Base-by-base conservation (phyloP, 2,888 invertebrate species). In the Anorthoa munda region DNA sequence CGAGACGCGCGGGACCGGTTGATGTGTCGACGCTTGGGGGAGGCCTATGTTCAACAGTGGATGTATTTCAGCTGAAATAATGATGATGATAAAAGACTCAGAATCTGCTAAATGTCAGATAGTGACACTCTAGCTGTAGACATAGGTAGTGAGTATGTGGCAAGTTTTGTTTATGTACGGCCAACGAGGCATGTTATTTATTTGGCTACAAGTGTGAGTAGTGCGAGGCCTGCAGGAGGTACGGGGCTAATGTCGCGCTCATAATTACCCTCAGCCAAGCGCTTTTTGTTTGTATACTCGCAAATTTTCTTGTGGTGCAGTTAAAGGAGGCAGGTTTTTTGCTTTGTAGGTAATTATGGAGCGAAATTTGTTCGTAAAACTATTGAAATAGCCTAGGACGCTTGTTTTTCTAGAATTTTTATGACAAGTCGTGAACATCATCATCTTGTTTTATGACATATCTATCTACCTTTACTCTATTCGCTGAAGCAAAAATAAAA, bases 121-220 rank as follows among this genome's bases (percentile, higher is more conserved):
- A 39, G 39, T 39, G 39, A 39, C 39, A 39, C 9, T 39, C 39
- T 9, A 39, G 39, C 39, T 39, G 39, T 39, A 31, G 31, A 7
- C 31, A 31, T 31, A 39, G 9, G 39, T 39, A 39, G 39, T 39
- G 66, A 61, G 65, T 55, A 58, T 66, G 56, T 50, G 53, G 69
- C 59, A 72, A 79, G 83, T 83, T 83, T 79, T 74, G 67, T 83
- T 85, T 76, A 72, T 63, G 80, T 65, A 61, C 45, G 65, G 66
- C 21, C 75, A 70, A 73, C 74, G 66, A 80, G 70, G 46, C 80
- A 67, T 70, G 80, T 72, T 79, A 83, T 85, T 85, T 85, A 83
- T 85, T 83, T 85, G 63, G 63, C 74, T 46, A 69, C 66, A 72
- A 55, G 55, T 39, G 59, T 51, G 58, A 51, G 64, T 61, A 78